Evolutionary conservation across 1,140 invertebrate genomes (phyloP), one percentile per base, ranked within the genome.

Genomic region (Magallana angulata): DNA sequence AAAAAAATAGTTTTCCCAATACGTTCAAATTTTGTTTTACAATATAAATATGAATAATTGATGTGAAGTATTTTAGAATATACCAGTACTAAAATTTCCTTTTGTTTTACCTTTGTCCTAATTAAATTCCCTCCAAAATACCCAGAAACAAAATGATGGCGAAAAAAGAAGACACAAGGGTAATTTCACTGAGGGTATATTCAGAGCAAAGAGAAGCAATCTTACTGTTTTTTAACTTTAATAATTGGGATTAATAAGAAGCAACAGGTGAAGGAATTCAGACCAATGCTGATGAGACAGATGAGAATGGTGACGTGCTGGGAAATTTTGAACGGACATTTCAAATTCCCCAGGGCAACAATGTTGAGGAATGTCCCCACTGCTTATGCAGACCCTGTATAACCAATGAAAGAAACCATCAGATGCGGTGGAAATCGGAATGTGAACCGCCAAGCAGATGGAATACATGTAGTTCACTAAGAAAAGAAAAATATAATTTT

Each of bases 161-260:
- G 14, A n/a, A 64, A 64, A 64, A 4, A 5, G 60, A 64, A n/a
- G 60, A 64, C 60, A 64, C 6, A 64, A 64, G 60, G 12, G 60
- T 64, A 64, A 64, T 64, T 64, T 64, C 60, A 16, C n/a, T 64
- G 60, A 64, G 14, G n/a, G n/a, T n/a, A n/a, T n/a, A n/a, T n/a
- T n/a, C n/a, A n/a, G n/a, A n/a, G n/a, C n/a, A n/a, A n/a, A n/a
- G 7, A 4, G 60, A 64, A 64, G 4, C 7, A 64, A 64, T 64
- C 5, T 16, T 64, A 16, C 7, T 16, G 4, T 64, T 64, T 64
- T 16, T 64, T 16, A 16, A 64, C n/a, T 64, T 64, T 64, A 64
- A 64, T 64, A n/a, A n/a, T 16, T 64, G 60, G 12, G 12, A 64
- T 64, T 11, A 16, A n/a, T 16, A 64, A n/a, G 60, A n/a, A n/a